These are phyloP conservation scores for Neomonachus schauinslandi DNA, from an alignment of 2,113 vertebrate species.

Conservation along the genomic window DNA sequence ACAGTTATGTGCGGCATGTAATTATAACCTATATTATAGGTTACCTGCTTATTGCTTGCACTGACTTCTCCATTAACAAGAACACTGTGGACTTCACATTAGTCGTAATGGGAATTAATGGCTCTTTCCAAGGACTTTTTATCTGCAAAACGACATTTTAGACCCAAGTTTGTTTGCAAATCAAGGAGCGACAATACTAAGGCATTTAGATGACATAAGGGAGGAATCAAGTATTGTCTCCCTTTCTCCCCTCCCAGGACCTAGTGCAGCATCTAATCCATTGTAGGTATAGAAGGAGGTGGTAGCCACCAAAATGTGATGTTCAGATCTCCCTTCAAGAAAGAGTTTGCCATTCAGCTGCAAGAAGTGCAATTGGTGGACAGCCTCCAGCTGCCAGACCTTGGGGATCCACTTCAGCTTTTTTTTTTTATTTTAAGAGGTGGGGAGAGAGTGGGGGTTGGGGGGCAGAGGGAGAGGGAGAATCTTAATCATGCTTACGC, in stretches of 20 bases:
- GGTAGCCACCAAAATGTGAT: too few species aligned
- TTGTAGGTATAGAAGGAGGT: fast-evolving
- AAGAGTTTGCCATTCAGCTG: not conserved
- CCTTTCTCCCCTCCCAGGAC: too few species aligned
- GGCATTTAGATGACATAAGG: fast-evolving
- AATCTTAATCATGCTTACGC: too few species aligned
- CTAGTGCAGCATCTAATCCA: fast-evolving
- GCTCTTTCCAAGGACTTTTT: not conserved
- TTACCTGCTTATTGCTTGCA: not conserved
- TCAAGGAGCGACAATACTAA: not conserved
- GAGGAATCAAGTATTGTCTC: not conserved
- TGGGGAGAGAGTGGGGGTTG: too few species aligned
- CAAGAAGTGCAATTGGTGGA: not conserved
- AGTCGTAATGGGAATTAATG: not conserved
- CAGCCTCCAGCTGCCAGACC: too few species aligned
- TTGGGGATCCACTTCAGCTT: not conserved
- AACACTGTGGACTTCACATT: not conserved
- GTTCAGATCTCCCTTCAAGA: not conserved
- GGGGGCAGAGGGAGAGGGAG: too few species aligned
- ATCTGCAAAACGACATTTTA: not conserved
- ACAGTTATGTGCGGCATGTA: slow-evolving; percentile 30
- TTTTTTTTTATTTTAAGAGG: not conserved
- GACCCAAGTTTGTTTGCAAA: not conserved
- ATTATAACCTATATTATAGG: not conserved
- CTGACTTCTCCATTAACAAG: slow-evolving; percentile 38